A percentile compares a stretch with the other conserved stretches of the same genome.
Evolutionary conservation across 2,797 vertebrate species (phyloP).

Genomic region (Pangasius larnaudii): DNA sequence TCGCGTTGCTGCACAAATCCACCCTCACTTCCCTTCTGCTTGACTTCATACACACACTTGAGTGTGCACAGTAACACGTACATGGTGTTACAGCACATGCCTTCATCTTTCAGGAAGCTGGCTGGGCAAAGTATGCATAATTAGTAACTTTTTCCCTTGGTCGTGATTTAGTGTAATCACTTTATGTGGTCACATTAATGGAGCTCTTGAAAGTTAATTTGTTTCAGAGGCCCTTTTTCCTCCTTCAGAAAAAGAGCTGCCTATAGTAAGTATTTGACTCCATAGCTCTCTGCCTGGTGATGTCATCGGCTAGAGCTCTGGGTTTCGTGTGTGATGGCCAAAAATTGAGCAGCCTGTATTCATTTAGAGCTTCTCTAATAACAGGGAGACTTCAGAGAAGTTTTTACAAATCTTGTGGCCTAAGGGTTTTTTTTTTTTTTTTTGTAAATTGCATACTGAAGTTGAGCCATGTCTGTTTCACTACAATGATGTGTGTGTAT

Average conservation of each 20-base stretch:
- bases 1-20: not conserved
- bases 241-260: not conserved
- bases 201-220: slow-evolving; percentile 28
- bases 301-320: slow-evolving; percentile 49
- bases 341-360: slow-evolving; percentile 55
- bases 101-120: not conserved
- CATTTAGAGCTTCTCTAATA: slow-evolving; percentile 60
- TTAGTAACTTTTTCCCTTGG: slow-evolving; percentile 29
- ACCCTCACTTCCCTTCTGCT: slow-evolving; percentile 25
- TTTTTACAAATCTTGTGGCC: slow-evolving; percentile 53
- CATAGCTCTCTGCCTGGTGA: slow-evolving; percentile 38
- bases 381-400: slow-evolving; percentile 54
- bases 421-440: slow-evolving; percentile 46
- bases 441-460: slow-evolving; percentile 53
- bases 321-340: slow-evolving; percentile 52
- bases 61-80: slow-evolving; percentile 16
- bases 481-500: slow-evolving; percentile 42
- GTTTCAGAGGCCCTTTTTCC: not conserved
- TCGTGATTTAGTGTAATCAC: slow-evolving; percentile 34
- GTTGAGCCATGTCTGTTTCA: slow-evolving; percentile 43
- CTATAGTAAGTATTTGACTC: slow-evolving; percentile 21
- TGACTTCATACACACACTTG: not conserved
- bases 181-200: slow-evolving; percentile 26
- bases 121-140: not conserved
- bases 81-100: not conserved